A percentile compares a stretch with the other conserved stretches of the same genome.
phyloP scores from a whole-genome alignment of 2,113 vertebrate species.

The Brachyhypopomus gauderio region DNA sequence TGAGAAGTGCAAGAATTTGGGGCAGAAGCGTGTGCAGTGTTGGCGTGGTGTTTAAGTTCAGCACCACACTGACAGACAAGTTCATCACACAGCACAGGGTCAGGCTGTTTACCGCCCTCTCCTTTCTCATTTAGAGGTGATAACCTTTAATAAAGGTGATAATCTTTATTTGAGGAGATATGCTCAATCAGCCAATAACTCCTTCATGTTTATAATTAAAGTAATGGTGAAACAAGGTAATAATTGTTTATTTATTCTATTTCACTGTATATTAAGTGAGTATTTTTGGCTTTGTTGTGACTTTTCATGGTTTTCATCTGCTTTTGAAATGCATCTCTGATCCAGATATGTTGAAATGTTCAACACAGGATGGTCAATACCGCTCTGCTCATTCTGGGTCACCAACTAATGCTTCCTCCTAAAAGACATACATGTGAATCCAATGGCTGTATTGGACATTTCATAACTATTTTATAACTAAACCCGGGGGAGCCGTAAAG shows the following conservation, averaged over 20 bases:
- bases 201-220: too few relatives aligned
- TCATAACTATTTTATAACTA: constrained; percentile 6
- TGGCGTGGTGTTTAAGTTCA: not conserved
- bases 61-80: not conserved
- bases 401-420: not conserved
- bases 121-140: not conserved
- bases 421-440: not conserved
- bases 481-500: constrained; percentile 14
- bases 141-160: not conserved
- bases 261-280: too few relatives aligned
- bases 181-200: too few relatives aligned
- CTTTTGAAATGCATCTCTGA: too few relatives aligned
- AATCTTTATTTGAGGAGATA: not conserved
- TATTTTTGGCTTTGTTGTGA: too few relatives aligned
- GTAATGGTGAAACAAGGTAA: too few relatives aligned
- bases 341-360: too few relatives aligned
- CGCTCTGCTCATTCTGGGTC: too few relatives aligned
- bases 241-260: too few relatives aligned
- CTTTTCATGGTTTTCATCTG: too few relatives aligned
- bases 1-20: constrained; percentile 9
- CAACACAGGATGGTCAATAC: too few relatives aligned
- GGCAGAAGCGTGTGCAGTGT: not conserved
- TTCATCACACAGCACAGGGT: not conserved
- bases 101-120: not conserved
- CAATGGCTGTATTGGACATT: not conserved